A percentile compares a stretch with the other conserved stretches of the same genome.
These are phyloP conservation scores for Lytechinus variegatus DNA, from an alignment of 35 echinoderm and acorn worm species.

Conservation along the genomic window DNA sequence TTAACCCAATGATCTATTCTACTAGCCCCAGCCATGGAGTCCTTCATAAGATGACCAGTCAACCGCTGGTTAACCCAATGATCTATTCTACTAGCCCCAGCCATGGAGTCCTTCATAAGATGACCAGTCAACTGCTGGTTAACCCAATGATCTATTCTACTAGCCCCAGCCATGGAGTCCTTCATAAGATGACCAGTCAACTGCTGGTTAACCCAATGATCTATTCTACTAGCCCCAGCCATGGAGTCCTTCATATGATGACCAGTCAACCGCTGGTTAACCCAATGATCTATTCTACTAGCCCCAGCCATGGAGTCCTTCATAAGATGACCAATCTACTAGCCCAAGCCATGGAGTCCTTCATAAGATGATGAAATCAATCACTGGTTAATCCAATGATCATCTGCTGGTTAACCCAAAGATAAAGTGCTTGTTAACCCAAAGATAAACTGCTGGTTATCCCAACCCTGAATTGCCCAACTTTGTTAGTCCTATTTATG, in stretches of 20 bases:
- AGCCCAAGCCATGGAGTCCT: too few relatives aligned
- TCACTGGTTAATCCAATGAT: neutral
- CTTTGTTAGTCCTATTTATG: too few relatives aligned
- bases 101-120: conserved; percentile 75
- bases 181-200: conserved; percentile 64
- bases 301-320: neutral
- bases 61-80: conserved; percentile 59
- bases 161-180: conserved; percentile 52
- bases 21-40: conserved; percentile 62
- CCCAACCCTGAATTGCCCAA: conserved; percentile 23
- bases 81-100: conserved; percentile 16
- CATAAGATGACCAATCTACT: conserved; percentile 64
- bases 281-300: neutral
- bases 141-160: neutral
- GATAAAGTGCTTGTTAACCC: conserved; percentile 73
- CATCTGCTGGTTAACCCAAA: neutral
- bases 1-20: neutral
- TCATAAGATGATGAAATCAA: conserved; percentile 65
- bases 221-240: conserved; percentile 88
- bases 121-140: conserved; percentile 78
- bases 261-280: conserved; percentile 45
- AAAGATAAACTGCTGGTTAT: neutral
- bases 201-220: conserved; percentile 63
- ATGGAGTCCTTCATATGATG: conserved; percentile 52
- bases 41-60: conserved; percentile 79